These are phyloP conservation scores for Leucoraja ocellata DNA, from an alignment of 2,797 vertebrate genomes.

Conservation along the genomic window DNA sequence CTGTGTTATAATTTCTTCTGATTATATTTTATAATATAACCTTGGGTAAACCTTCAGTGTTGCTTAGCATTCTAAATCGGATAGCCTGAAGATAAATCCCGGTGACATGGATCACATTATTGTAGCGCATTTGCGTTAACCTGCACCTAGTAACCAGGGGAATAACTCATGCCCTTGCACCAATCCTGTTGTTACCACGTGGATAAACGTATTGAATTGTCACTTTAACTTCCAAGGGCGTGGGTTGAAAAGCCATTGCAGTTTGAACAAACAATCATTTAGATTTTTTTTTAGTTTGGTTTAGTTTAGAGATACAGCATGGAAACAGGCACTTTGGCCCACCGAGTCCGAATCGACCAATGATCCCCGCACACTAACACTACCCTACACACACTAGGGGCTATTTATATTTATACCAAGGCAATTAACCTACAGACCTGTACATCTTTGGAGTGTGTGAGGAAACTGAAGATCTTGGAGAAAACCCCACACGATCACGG, in stretches of 20 bases:
- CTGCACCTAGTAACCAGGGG: background rate
- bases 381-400: no score
- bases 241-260: background rate
- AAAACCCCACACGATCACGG: no score
- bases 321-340: no score
- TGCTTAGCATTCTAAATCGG: background rate
- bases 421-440: no score
- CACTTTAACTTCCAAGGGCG: background rate
- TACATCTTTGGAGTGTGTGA: no score
- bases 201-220: background rate
- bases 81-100: conserved; percentile 6
- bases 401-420: no score
- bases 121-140: background rate
- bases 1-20: background rate
- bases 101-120: background rate
- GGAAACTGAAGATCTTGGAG: no score
- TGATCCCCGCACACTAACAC: no score
- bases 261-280: background rate
- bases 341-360: no score
- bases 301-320: no score
- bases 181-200: background rate
- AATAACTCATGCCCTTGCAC: background rate
- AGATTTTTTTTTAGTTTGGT: no score
- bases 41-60: conserved; percentile 21
- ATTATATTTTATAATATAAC: background rate